phyloP scores from a whole-genome alignment of 2,797 vertebrate species.

The Muscicapa comitata region DNA sequence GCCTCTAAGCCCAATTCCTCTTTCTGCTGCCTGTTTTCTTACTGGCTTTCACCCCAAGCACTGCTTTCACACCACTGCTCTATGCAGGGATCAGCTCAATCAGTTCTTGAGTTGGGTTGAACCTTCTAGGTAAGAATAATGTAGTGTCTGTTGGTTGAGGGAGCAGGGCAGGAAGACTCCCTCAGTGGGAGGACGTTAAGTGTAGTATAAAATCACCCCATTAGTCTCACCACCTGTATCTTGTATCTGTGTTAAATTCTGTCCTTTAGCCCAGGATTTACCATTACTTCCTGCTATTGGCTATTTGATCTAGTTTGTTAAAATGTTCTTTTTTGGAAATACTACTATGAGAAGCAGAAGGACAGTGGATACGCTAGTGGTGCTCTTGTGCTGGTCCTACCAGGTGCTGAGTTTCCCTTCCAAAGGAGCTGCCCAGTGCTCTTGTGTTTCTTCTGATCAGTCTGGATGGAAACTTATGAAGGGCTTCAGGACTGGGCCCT shows the following conservation, averaged over 20 bases:
- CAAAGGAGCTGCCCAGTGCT: neutral
- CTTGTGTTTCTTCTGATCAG: neutral
- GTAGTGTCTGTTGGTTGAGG: neutral
- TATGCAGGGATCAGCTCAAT: fast-evolving
- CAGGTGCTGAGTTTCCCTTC: neutral
- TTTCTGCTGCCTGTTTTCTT: neutral
- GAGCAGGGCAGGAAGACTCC: neutral
- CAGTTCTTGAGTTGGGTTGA: neutral
- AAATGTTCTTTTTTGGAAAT: neutral
- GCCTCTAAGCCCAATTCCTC: neutral
- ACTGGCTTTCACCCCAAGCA: fast-evolving
- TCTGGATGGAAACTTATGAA: neutral
- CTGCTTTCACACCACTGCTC: neutral
- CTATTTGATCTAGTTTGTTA: neutral
- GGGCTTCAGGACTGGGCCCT: neutral
- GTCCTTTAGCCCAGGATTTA: neutral
- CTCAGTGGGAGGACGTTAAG: neutral
- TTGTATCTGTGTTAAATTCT: neutral
- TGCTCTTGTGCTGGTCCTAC: neutral
- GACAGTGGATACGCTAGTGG: fast-evolving
- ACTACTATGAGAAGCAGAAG: fast-evolving
- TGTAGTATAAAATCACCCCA: neutral
- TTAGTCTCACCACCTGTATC: neutral
- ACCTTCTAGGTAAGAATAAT: neutral
- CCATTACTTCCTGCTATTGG: neutral